These are phyloP conservation scores for Bombus pascuorum DNA, from an alignment of 1,140 invertebrate species.

Conservation along the genomic window DNA sequence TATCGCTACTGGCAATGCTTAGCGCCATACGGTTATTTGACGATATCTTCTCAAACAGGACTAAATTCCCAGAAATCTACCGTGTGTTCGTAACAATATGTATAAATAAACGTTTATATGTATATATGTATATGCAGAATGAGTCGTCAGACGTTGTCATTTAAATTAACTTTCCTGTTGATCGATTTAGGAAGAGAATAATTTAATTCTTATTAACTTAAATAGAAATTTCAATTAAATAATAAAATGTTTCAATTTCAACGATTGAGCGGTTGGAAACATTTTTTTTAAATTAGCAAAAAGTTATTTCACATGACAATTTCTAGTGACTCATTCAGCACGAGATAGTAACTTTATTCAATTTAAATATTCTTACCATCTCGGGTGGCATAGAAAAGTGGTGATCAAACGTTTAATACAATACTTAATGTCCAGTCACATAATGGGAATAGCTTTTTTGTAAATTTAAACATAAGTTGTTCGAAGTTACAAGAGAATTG, in stretches of 20 bases:
- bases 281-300: background rate
- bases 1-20: background rate
- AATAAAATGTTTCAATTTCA: background rate
- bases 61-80: background rate
- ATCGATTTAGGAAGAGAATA: background rate
- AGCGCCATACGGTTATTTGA: background rate
- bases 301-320: background rate
- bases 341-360: background rate
- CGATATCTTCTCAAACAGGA: background rate
- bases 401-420: background rate
- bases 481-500: background rate
- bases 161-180: background rate
- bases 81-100: background rate
- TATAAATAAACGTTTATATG: constrained; percentile 5
- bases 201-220: background rate
- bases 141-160: background rate
- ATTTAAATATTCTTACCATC: background rate
- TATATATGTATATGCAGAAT: background rate
- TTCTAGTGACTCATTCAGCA: background rate
- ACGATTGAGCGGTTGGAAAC: background rate
- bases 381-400: background rate
- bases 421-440: background rate
- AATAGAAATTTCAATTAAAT: background rate
- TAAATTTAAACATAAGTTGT: background rate
- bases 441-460: background rate